Evolutionary conservation across 2,797 vertebrate genomes (phyloP), one percentile per base, ranked within the genome.

Genomic region (Sylvilagus floridanus): DNA sequence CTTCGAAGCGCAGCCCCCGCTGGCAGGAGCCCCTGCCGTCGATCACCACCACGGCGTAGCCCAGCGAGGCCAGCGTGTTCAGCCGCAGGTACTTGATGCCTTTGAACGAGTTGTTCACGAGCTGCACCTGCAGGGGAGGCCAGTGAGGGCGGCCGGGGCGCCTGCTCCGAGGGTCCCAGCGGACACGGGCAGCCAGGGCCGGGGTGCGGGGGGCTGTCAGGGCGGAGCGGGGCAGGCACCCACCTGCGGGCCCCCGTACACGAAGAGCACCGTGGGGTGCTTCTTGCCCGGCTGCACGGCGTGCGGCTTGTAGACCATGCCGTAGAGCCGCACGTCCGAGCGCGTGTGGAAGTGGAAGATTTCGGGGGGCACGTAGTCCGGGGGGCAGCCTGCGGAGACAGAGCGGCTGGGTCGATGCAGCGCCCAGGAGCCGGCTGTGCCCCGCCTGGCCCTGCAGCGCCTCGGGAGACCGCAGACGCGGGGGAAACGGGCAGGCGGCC

Each of bases 21-120:
- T 99, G 99, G 96, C 99, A 99, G 0, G 99, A 99, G 1, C 99
- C 99, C 98, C 99, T 98, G 69, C 99, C 99, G 4, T 99, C 99
- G 2, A 99, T 99, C 83, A 99, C 99, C 0, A 99, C 99, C 97
- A 99, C 99, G 0, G 99, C 99, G 0, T 99, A 99, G 97, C 99
- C 99, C 79, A 99, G 98, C 72, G 99, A 99, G 0, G 99, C 99
- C 95, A 99, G 91, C 0, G 99, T 99, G 98, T 99, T 99, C 71
- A 99, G 98, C 87, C 99, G 98, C 79, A 99, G 97, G 96, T 99
- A 99, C 97, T 99, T 99, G 98, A 99, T 99, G 66, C 99, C 99
- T 96, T 99, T 99, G 97, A 99, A 99, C 42, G 99, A 99, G 98
- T 99, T 99, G 97, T 99, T 99, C 42, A 99, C 99, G 93, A 99